These are phyloP conservation scores for Mionectes macconnelli DNA, from an alignment of 2,113 vertebrate genomes.

Conservation along the genomic window DNA sequence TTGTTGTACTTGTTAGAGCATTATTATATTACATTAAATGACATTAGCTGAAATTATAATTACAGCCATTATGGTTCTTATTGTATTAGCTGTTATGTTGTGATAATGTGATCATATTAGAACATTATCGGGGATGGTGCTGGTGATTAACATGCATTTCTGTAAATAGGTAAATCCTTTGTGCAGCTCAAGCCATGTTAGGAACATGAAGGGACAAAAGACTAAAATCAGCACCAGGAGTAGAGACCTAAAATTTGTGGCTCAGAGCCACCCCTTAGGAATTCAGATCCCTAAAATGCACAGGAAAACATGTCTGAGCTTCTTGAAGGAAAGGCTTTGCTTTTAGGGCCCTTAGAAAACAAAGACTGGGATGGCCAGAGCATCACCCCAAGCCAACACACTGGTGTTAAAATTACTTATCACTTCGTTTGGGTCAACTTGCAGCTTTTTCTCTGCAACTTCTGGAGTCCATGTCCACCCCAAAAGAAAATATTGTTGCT, in stretches of 20 bases:
- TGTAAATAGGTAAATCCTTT: not conserved
- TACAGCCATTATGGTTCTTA: not conserved
- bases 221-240: not conserved
- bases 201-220: not conserved
- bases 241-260: not conserved
- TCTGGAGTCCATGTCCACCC: not conserved
- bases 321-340: not conserved
- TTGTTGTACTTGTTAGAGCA: not conserved
- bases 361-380: not conserved
- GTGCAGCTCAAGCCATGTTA: not conserved
- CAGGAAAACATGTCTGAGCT: not conserved
- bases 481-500: not conserved
- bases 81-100: not conserved
- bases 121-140: not conserved
- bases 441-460: not conserved
- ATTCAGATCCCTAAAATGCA: not conserved
- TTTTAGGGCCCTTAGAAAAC: not conserved
- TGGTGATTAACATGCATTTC: not conserved
- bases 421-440: fast-evolving
- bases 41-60: not conserved
- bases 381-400: not conserved
- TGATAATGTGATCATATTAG: not conserved
- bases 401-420: not conserved
- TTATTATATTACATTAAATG: not conserved
- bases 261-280: not conserved